phyloP scores from a whole-genome alignment of 2,888 invertebrate species.

The Eupsilia transversa region DNA sequence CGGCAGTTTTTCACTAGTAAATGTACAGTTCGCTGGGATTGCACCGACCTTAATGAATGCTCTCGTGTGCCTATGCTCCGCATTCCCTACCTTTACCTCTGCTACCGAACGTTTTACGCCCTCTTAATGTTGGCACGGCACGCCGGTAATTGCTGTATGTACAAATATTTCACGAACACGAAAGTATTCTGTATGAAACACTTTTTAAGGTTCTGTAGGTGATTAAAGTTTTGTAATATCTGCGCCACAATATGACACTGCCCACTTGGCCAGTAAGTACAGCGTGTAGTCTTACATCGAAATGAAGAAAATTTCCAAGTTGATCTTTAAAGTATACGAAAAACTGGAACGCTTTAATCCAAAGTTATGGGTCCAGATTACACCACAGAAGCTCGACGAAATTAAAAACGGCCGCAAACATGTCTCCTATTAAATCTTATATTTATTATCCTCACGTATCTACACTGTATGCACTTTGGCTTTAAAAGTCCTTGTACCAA shows the following conservation, averaged over 20 bases:
- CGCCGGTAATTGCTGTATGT: constrained; percentile 70
- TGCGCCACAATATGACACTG: constrained; percentile 1
- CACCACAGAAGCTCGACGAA: constrained; percentile 21
- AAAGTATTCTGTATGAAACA: constrained; percentile 49
- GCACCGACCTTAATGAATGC: constrained; percentile 83
- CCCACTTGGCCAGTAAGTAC: neutral
- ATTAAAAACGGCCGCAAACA: constrained; percentile 38
- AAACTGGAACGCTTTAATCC: constrained; percentile 29
- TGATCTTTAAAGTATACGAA: constrained; percentile 33
- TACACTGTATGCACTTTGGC: constrained; percentile 47
- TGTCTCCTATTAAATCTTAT: constrained; percentile 31
- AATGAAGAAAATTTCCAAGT: constrained; percentile 46
- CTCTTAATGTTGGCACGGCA: constrained; percentile 70
- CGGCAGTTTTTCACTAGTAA: constrained; percentile 74
- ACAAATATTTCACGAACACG: constrained; percentile 58
- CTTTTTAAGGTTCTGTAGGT: constrained; percentile 35
- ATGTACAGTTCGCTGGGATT: constrained; percentile 73
- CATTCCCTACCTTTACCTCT: constrained; percentile 71
- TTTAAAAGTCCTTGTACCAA: constrained; percentile 44
- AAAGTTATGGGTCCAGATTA: constrained; percentile 35
- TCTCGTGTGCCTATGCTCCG: constrained; percentile 74
- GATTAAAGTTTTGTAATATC: constrained; percentile 42
- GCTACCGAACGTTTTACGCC: constrained; percentile 74
- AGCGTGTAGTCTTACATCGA: constrained; percentile 12
- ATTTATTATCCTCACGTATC: constrained; percentile 26